phyloP scores from a whole-genome alignment of 2,888 invertebrate species.

The Dermolepida albohirtum region DNA sequence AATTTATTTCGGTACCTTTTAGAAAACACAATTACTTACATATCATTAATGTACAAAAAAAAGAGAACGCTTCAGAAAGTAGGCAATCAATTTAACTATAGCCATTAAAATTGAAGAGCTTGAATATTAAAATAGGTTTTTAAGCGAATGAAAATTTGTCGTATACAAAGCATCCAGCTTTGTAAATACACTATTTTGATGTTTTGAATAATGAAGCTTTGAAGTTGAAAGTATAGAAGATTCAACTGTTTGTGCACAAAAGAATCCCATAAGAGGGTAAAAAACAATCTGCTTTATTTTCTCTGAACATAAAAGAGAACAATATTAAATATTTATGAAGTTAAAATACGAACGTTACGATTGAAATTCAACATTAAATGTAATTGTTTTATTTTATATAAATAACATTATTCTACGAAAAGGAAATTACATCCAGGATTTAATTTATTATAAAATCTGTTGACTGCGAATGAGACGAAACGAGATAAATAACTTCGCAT shows the following conservation, averaged over 20 bases:
- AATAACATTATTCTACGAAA: no score
- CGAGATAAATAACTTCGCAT: no score
- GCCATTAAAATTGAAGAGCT: conserved; percentile 20
- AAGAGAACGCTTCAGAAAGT: conserved; percentile 13
- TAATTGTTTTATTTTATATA: not conserved
- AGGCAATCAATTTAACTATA: conserved; percentile 25
- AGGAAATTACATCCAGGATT: no score
- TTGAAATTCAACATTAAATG: conserved; percentile 1
- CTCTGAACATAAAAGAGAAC: conserved; percentile 7
- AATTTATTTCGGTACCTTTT: not conserved
- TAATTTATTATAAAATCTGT: no score
- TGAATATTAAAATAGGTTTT: conserved; percentile 23
- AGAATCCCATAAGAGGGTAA: conserved; percentile 21
- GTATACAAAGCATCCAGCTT: conserved; percentile 17
- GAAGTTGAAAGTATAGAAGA: conserved; percentile 21
- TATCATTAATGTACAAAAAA: conserved; percentile 5
- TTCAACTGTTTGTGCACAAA: conserved; percentile 27
- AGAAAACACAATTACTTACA: conserved; percentile 15
- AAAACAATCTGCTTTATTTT: conserved; percentile 29
- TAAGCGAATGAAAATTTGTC: conserved; percentile 30
- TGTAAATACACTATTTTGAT: conserved; percentile 28
- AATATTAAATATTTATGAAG: conserved; percentile 10
- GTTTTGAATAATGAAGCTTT: conserved; percentile 30
- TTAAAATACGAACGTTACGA: conserved; percentile 16
- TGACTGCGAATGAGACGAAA: no score